These are phyloP conservation scores for Etheostoma perlongum DNA, from an alignment of 2,797 vertebrate genomes.

Conservation along the genomic window DNA sequence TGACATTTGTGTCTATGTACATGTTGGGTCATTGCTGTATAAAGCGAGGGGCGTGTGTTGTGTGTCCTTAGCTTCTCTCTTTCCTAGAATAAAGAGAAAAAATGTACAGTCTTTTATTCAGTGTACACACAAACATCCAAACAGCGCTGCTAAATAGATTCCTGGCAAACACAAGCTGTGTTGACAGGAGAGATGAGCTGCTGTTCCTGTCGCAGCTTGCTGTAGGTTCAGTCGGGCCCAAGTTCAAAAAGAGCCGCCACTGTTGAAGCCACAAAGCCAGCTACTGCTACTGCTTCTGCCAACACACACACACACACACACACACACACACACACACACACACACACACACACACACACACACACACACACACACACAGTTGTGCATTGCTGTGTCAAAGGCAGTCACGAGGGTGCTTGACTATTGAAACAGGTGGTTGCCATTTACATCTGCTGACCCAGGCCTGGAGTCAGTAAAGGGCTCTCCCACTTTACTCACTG, in stretches of 20 bases:
- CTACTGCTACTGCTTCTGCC: constrained; percentile 80
- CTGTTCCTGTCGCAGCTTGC: constrained; percentile 85
- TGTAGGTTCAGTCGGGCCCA: constrained; percentile 60
- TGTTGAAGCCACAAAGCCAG: constrained; percentile 78
- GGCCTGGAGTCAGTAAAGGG: too few relatives aligned
- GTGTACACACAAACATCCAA: constrained; percentile 72
- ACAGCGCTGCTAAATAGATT: constrained; percentile 76
- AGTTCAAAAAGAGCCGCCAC: constrained; percentile 76
- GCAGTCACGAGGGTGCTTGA: constrained; percentile 62
- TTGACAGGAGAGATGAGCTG: constrained; percentile 85
- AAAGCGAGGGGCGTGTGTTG: constrained; percentile 68
- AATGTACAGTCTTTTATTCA: constrained; percentile 73
- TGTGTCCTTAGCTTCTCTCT: constrained; percentile 68
- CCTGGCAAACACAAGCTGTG: constrained; percentile 84
- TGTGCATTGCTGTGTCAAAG: constrained; percentile 79
- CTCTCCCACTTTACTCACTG: too few relatives aligned
- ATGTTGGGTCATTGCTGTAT: constrained; percentile 65
- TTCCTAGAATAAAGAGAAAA: constrained; percentile 68
- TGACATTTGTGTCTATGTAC: constrained; percentile 62
- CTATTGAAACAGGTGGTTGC: constrained; percentile 90
- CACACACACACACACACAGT: constrained; percentile 19
- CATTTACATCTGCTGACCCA: constrained; percentile 79
- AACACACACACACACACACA: constrained; percentile 68
- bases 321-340: constrained; percentile 40
- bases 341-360: constrained; percentile 58